Percentiles rank a stretch among this genome's conserved stretches.
These are phyloP conservation scores for Scomberomorus guttatus DNA, from an alignment of 2,797 vertebrate genomes.

Conservation along the genomic window DNA sequence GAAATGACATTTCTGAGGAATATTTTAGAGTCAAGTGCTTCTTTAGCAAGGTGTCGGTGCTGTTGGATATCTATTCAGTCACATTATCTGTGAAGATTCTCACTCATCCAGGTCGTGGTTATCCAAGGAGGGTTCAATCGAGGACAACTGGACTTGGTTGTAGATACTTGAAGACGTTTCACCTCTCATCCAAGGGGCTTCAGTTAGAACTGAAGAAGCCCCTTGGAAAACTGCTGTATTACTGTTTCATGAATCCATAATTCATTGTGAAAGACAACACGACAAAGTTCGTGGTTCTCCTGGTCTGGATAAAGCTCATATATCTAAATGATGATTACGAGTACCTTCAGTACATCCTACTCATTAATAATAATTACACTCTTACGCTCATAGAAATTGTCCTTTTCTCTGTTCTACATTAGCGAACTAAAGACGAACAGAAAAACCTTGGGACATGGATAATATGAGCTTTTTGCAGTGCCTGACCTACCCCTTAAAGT, in stretches of 20 bases:
- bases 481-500: background rate
- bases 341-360: conserved; percentile 17
- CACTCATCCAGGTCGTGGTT: too few relatives aligned
- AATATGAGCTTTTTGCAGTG: conserved; percentile 5
- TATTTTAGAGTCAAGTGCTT: background rate
- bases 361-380: conserved; percentile 32
- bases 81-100: too few relatives aligned
- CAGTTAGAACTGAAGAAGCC: too few relatives aligned
- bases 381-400: conserved; percentile 3
- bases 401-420: conserved; percentile 8
- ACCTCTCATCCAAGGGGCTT: too few relatives aligned
- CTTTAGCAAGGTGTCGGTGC: background rate
- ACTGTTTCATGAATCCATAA: background rate
- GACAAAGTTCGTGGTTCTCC: background rate
- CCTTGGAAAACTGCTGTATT: too few relatives aligned
- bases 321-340: conserved; percentile 5
- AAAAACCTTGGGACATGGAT: background rate
- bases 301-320: conserved; percentile 1
- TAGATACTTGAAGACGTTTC: too few relatives aligned
- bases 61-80: background rate
- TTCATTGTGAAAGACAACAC: background rate
- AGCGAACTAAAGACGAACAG: conserved; percentile 31
- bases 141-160: too few relatives aligned
- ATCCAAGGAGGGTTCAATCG: too few relatives aligned
- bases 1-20: background rate